These are phyloP conservation scores for Gadopsis bispinosus DNA, from an alignment of 2,797 vertebrate species.

Conservation along the genomic window DNA sequence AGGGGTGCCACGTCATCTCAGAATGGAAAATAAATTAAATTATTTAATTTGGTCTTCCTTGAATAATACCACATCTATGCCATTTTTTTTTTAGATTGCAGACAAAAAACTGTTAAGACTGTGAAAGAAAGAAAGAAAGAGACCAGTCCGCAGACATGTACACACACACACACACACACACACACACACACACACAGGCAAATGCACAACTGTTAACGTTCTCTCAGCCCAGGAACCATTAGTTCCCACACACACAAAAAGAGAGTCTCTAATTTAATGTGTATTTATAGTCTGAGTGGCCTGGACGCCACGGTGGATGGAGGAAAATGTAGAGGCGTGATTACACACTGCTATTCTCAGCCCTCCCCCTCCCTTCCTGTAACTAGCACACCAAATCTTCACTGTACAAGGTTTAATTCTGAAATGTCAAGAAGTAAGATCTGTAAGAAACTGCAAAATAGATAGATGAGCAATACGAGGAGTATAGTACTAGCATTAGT, in stretches of 20 bases:
- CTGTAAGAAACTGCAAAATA: not conserved
- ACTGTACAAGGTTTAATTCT: slow-evolving; percentile 44
- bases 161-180: not conserved
- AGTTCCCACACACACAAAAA: slow-evolving; percentile 28
- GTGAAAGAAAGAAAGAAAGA: slow-evolving; percentile 7
- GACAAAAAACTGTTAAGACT: not conserved
- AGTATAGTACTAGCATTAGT: too few species aligned
- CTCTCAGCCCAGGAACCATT: slow-evolving; percentile 35
- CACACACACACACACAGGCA: slow-evolving; percentile 9
- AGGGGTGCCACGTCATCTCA: not conserved
- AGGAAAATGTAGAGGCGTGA: slow-evolving; percentile 71
- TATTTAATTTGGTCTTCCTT: not conserved
- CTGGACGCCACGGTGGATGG: slow-evolving; percentile 69
- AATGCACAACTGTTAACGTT: not conserved
- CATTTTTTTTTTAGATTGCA: not conserved
- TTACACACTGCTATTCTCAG: slow-evolving; percentile 68
- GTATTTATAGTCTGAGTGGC: slow-evolving; percentile 74
- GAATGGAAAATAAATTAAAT: not conserved
- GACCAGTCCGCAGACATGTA: not conserved
- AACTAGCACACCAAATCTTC: not conserved
- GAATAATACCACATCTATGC: not conserved
- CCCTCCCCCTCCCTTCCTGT: slow-evolving; percentile 59
- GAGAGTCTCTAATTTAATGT: slow-evolving; percentile 72
- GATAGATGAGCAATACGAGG: not conserved
- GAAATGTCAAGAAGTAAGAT: slow-evolving; percentile 24